phyloP scores from a whole-genome alignment of 2,113 vertebrate genomes.

The Geococcyx californianus region DNA sequence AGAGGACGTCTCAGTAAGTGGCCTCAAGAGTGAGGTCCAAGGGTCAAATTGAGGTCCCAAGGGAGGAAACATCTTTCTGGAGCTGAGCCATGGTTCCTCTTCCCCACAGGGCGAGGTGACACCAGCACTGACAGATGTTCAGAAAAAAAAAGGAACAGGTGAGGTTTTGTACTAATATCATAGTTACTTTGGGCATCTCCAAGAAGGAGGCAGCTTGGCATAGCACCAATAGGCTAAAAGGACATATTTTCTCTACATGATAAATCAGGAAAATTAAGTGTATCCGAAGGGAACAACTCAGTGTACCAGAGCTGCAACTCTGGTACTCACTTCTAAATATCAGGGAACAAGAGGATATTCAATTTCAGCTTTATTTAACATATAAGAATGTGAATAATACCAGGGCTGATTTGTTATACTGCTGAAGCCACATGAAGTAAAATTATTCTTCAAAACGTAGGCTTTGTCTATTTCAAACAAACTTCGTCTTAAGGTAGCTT shows the following conservation, averaged over 20 bases:
- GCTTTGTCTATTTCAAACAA: background rate
- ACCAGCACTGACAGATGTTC: background rate
- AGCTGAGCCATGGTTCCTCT: background rate
- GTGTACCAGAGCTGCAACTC: background rate
- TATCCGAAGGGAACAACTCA: background rate
- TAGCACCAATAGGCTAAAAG: background rate
- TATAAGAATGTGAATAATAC: background rate
- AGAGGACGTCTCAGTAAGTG: background rate
- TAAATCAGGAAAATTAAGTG: background rate
- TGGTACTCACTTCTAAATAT: background rate
- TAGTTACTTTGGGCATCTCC: background rate
- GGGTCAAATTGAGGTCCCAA: background rate
- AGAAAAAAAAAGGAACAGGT: background rate
- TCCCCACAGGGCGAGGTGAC: background rate
- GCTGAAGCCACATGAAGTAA: background rate
- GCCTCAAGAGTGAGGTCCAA: background rate
- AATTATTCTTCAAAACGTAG: background rate
- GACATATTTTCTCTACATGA: background rate
- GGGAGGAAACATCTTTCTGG: accelerated
- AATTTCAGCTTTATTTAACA: background rate
- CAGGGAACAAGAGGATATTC: background rate
- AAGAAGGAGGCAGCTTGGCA: accelerated
- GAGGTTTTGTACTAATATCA: background rate
- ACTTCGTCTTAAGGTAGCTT: background rate
- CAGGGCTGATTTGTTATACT: background rate